Conservation (phyloP, 2,113 vertebrate species). For the Hyla sarda region DNA sequence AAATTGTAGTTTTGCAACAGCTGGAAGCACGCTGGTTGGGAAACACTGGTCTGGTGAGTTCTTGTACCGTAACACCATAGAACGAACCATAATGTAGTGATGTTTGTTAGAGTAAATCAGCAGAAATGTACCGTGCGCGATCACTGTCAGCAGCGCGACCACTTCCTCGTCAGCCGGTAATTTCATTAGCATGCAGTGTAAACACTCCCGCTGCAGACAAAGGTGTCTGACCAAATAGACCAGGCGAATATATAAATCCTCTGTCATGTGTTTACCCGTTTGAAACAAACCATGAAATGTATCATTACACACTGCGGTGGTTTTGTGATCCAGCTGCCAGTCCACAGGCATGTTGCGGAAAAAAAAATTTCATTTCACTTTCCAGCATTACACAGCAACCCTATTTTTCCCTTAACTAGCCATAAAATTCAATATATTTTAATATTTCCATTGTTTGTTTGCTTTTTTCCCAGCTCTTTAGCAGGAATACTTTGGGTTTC, state of each 20-base stretch:
- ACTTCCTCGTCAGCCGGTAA: slow-evolving; percentile 9
- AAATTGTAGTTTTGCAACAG: no score
- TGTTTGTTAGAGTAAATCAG: neutral
- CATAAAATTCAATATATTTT: slow-evolving; percentile 30
- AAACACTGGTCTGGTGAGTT: no score
- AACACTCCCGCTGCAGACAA: slow-evolving; percentile 27
- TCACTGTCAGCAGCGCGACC: slow-evolving; percentile 20
- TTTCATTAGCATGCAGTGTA: slow-evolving; percentile 30
- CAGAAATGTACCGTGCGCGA: neutral
- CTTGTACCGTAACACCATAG: neutral
- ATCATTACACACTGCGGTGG: slow-evolving; percentile 54
- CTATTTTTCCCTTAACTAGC: slow-evolving; percentile 30
- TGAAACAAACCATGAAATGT: slow-evolving; percentile 55
- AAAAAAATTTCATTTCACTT: slow-evolving; percentile 37
- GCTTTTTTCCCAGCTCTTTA: neutral
- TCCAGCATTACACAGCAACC: slow-evolving; percentile 46
- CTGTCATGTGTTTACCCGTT: slow-evolving; percentile 40
- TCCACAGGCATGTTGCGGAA: slow-evolving; percentile 45
- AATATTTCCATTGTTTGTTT: neutral
- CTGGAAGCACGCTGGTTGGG: no score
- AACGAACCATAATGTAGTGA: neutral
- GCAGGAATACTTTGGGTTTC: neutral
- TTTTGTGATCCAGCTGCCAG: slow-evolving; percentile 36
- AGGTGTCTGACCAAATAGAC: slow-evolving; percentile 44
- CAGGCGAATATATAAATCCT: neutral